A percentile compares a stretch with the other conserved stretches of the same genome.
Conservation (phyloP, 2,797 vertebrate species). For the Acestrorhynchus altus region DNA sequence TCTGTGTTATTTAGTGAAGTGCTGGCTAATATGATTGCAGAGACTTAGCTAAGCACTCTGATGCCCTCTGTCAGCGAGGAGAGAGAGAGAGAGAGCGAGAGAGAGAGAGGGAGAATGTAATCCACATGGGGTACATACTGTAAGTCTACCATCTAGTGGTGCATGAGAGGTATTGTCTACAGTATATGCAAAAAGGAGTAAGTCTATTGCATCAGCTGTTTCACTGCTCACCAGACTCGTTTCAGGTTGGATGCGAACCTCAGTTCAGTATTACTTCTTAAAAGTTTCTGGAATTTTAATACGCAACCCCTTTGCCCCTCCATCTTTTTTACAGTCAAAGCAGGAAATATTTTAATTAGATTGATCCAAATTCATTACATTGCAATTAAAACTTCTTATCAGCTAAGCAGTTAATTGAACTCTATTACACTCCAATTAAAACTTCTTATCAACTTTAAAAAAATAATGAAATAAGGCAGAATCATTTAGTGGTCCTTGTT, state of each 20-base stretch:
- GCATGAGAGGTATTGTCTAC: background rate
- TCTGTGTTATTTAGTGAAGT: slow-evolving; percentile 82
- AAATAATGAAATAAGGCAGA: background rate
- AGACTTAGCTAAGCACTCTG: slow-evolving; percentile 65
- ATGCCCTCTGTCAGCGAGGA: slow-evolving; percentile 55
- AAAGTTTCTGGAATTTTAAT: too few relatives aligned
- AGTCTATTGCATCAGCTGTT: background rate
- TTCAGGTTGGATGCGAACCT: too few relatives aligned
- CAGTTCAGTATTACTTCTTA: too few relatives aligned
- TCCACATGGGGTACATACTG: slow-evolving; percentile 25
- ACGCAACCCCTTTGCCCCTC: too few relatives aligned
- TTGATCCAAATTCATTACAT: background rate
- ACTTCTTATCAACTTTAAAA: background rate
- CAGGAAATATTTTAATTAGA: background rate
- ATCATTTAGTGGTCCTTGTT: background rate
- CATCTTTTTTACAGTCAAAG: too few relatives aligned
- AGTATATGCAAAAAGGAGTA: background rate
- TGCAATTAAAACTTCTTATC: slow-evolving; percentile 4
- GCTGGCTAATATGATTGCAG: slow-evolving; percentile 80
- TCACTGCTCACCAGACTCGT: too few relatives aligned
- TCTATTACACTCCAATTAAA: background rate
- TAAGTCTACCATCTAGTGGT: slow-evolving; percentile 47
- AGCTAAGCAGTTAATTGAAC: background rate
- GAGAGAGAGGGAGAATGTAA: slow-evolving; percentile 41
- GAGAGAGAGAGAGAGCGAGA: slow-evolving; percentile 38